phyloP scores from a whole-genome alignment of 2,888 invertebrate genomes.

The Metopia argyrocephala region DNA sequence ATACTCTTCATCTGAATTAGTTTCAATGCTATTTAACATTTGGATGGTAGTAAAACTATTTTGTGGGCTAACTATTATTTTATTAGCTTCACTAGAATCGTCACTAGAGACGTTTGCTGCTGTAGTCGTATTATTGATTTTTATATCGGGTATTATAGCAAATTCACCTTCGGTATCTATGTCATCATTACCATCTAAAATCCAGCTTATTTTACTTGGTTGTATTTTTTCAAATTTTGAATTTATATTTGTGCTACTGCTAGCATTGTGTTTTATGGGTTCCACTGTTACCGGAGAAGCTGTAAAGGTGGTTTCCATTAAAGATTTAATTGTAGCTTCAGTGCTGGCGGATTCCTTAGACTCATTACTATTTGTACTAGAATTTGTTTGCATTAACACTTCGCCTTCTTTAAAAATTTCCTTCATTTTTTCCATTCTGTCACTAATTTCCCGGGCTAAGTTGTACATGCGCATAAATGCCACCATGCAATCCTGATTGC shows the following conservation, averaged over 20 bases:
- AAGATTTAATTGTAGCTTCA: background rate
- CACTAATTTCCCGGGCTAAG: constrained; percentile 73
- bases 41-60: constrained; percentile 22
- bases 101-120: constrained; percentile 20
- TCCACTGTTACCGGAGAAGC: background rate
- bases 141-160: constrained; percentile 49
- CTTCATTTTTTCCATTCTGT: constrained; percentile 75
- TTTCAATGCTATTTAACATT: constrained; percentile 18
- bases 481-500: constrained; percentile 71
- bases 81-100: background rate
- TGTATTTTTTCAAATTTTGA: constrained; percentile 66
- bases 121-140: constrained; percentile 11
- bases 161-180: constrained; percentile 64
- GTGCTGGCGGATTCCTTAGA: constrained; percentile 36
- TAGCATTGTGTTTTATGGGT: background rate
- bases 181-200: constrained; percentile 72
- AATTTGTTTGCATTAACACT: constrained; percentile 47
- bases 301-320: background rate
- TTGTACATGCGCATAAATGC: constrained; percentile 74
- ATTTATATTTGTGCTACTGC: constrained; percentile 13
- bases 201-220: constrained; percentile 72
- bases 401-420: constrained; percentile 72
- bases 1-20: background rate
- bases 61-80: background rate
- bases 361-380: constrained; percentile 62